phyloP scores from a whole-genome alignment of 2,888 invertebrate genomes.

The Metellina segmentata region DNA sequence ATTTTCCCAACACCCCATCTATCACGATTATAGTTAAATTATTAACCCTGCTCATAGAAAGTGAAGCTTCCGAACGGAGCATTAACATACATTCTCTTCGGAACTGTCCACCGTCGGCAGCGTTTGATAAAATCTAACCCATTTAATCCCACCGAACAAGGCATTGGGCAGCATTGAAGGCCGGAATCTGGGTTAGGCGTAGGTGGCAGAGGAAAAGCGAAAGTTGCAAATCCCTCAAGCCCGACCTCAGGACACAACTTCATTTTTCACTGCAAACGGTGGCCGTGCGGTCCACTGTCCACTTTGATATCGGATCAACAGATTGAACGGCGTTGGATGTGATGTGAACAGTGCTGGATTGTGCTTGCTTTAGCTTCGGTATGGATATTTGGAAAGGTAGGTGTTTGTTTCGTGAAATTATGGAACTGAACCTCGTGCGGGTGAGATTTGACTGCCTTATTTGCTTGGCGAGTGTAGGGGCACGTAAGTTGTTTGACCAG shows the following conservation, averaged over 20 bases:
- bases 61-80: background rate
- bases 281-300: background rate
- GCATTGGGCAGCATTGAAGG: slow-evolving; percentile 56
- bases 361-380: background rate
- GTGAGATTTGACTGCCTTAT: too few relatives aligned
- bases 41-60: background rate
- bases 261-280: slow-evolving; percentile 22
- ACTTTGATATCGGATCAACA: too few relatives aligned
- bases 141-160: slow-evolving; percentile 36
- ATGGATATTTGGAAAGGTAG: slow-evolving; percentile 53
- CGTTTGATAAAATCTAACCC: slow-evolving; percentile 52
- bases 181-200: slow-evolving; percentile 61
- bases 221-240: background rate
- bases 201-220: slow-evolving; percentile 30
- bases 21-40: background rate
- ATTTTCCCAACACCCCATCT: too few relatives aligned
- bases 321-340: background rate
- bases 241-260: background rate
- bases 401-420: too few relatives aligned
- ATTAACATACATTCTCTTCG: background rate
- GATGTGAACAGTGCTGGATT: background rate
- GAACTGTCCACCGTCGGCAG: slow-evolving; percentile 28
- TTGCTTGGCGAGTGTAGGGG: too few relatives aligned
- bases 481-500: too few relatives aligned
- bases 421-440: too few relatives aligned